Conservation (phyloP, 1,140 invertebrate species). For the Potamilus streckersoni region DNA sequence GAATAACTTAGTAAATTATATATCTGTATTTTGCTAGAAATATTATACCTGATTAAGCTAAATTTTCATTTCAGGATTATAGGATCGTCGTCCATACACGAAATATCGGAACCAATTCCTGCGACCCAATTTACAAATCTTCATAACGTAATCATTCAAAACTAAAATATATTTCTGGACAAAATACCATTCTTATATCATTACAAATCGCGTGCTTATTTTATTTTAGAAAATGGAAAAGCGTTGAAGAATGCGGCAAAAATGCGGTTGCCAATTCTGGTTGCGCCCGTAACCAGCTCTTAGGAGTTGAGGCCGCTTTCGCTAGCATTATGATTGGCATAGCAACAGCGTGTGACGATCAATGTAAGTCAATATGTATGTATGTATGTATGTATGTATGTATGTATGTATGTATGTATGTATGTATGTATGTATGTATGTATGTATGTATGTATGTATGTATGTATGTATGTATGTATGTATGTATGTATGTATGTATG, state of each 20-base stretch:
- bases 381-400: background rate
- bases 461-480: background rate
- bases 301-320: constrained; percentile 17
- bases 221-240: constrained; percentile 21
- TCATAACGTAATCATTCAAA: too few species aligned
- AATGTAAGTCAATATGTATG: constrained; percentile 1
- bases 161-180: too few species aligned
- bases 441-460: background rate
- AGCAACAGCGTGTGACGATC: constrained; percentile 20
- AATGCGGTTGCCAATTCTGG: constrained; percentile 10
- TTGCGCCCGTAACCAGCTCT: constrained; percentile 14
- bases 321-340: constrained; percentile 22
- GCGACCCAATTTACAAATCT: too few species aligned
- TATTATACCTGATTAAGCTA: too few species aligned
- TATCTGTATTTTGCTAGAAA: too few species aligned
- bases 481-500: background rate
- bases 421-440: background rate
- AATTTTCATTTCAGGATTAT: too few species aligned
- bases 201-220: background rate
- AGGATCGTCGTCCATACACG: too few species aligned
- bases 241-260: constrained; percentile 24
- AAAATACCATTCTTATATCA: too few species aligned
- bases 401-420: background rate
- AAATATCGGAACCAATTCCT: too few species aligned
- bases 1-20: too few species aligned